These are phyloP conservation scores for Trypoxylus dichotomus DNA, from an alignment of 1,140 invertebrate species.

Conservation along the genomic window DNA sequence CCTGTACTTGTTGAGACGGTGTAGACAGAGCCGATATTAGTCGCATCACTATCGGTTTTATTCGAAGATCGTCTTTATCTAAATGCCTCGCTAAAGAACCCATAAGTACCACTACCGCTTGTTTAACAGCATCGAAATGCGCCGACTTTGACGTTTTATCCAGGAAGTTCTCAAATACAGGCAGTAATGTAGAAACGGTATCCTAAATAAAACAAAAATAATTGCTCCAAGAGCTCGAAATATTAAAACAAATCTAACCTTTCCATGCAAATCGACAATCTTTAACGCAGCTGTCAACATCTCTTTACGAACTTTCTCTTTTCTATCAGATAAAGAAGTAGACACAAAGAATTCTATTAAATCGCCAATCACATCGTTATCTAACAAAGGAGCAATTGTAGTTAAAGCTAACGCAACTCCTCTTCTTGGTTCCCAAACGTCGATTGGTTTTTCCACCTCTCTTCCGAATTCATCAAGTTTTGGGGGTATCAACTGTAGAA, in stretches of 20 bases:
- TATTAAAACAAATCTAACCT: slow-evolving; percentile 39
- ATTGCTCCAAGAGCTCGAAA: slow-evolving; percentile 20
- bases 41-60: slow-evolving; percentile 89
- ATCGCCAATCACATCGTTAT: slow-evolving; percentile 65
- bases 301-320: slow-evolving; percentile 82
- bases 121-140: slow-evolving; percentile 89
- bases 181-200: slow-evolving; percentile 73
- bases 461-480: slow-evolving; percentile 91
- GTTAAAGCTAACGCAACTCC: slow-evolving; percentile 83
- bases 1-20: slow-evolving; percentile 96
- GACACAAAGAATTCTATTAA: slow-evolving; percentile 86
- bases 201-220: slow-evolving; percentile 52
- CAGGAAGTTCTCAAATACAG: slow-evolving; percentile 88
- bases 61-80: slow-evolving; percentile 83
- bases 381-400: slow-evolving; percentile 73
- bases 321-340: slow-evolving; percentile 83
- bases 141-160: slow-evolving; percentile 87
- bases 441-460: slow-evolving; percentile 79
- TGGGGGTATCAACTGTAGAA: slow-evolving; percentile 74
- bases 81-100: slow-evolving; percentile 94
- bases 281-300: slow-evolving; percentile 94
- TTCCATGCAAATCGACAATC: slow-evolving; percentile 87
- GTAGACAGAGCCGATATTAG: slow-evolving; percentile 91
- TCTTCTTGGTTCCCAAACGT: slow-evolving; percentile 84
- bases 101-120: slow-evolving; percentile 96